Base-by-base conservation (phyloP, 2,888 invertebrate genomes). In the Eupeodes luniger region DNA sequence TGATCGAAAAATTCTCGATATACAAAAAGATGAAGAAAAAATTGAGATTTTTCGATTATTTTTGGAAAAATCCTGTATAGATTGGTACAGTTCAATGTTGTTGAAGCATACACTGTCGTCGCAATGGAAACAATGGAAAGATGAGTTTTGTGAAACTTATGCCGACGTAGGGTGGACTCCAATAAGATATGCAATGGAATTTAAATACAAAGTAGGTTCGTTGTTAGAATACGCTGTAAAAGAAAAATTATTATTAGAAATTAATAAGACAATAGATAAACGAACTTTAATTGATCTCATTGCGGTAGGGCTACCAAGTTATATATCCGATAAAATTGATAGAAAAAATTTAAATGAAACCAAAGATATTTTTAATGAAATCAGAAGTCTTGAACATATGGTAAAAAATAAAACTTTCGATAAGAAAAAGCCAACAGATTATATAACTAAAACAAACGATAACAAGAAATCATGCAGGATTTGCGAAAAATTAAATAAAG, bases 361-460 rank as follows among this genome's bases (percentile, higher is more conserved):
- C 83, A 91, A 91, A 70, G 90, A 91, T 76, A 72, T 92, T 36
- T 91, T 89, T 67, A 57, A 27, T 19, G 12, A 57, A 27, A 27
- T 11, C 40, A 72, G 91, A 72, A 90, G 89, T 84, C 81, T 91
- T 12, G 91, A 92, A 90, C 90, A 91, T 66, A 59, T 91, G 70
- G 74, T 67, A 19, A 76, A 79, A 64, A 90, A 88, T 62, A 90
- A 82, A 79, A 81, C 51, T 51, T 84, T 57, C 27, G 66, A 82
- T 83, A 89, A 79, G 69, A 83, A 81, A 66, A 77, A 64, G 62
- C 14, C 27, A 19, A 61, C 34, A 47, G 9, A 40, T 59, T 34
- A 67, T 27, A 16, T 47, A 36, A 55, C 67, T 53, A 49, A 49
- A 83, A 72, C 40, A 61, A 62, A 55, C 75, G 59, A 51, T 36